Evolutionary conservation across 2,113 vertebrate genomes (phyloP), one percentile per base, ranked within the genome.

Genomic region (Delphinus delphis): DNA sequence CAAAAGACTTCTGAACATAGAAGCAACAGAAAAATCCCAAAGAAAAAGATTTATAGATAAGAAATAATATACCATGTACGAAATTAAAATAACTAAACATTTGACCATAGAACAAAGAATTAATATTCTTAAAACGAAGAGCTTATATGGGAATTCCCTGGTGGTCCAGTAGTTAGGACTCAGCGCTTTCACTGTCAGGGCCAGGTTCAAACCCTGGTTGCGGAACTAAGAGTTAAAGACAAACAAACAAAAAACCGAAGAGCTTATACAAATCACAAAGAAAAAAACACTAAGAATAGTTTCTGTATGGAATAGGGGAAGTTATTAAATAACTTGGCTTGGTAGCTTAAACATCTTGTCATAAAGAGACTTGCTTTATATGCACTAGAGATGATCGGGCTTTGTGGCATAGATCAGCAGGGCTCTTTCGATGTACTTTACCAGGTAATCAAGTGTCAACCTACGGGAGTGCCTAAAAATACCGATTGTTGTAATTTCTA

Each of bases 51-150:
- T 33, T 83, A 62, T 15, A 88, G 9, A 68, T 71, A 90, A 80
- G 38, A 96, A 91, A 94, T 47, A 92, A 86, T 65, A 86, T 10
- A 79, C 8, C 12, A 92, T 55, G 68, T 33, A 71, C 18, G 89
- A 96, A 95, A 84, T 83, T 47, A 95, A 76, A 80, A 58, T 55
- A 96, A 74, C 12, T 68, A 95, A 85, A 84, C 92, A 96, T 82
- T 77, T 94, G 84, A 73, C 62, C 44, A 76, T 1, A 85, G 31
- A 85, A 85, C 36, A 88, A 95, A 92, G 18, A 87, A 90, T 21
- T 77, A 70, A 71, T 86, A 91, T 93, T 73, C 50, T 93, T 93
- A 80, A 81, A 91, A 95, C 31, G n/a, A 95, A 82, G 31, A 77
- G 25, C 28, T 76, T 47, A 33, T 12, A 65, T 77, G 47, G 74